Evolutionary conservation across 1,140 invertebrate genomes (phyloP), one percentile per base, ranked within the genome.

Genomic region (Pteromalus puparum): DNA sequence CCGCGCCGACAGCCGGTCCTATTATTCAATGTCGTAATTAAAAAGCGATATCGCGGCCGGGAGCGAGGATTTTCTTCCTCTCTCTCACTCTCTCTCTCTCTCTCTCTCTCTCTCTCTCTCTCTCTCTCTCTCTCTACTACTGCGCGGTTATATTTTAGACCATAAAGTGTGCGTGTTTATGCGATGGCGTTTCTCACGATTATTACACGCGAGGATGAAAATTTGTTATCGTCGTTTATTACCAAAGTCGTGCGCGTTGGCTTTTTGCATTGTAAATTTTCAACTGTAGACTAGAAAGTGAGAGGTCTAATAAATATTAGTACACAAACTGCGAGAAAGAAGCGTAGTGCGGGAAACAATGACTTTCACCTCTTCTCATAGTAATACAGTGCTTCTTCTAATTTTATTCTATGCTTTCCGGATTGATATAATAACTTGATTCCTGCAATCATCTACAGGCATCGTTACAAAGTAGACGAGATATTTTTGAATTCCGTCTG

Each of bases 371-470:
- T 61, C 21, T 61, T n/a, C 53, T 61, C 53, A 21, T n/a, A 61
- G 53, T 61, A 61, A 61, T n/a, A n/a, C 53, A n/a, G 53, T n/a
- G 53, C 18, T 61, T n/a, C 18, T 61, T 18, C 0, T n/a, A 5
- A n/a, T 61, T 61, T n/a, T n/a, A 61, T 61, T n/a, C 53, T 9
- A 21, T 1, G n/a, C 6, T 61, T 61, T n/a, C 53, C 53, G 18
- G 53, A 61, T 61, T 61, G 53, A 61, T 61, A 61, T 61, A 61
- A 61, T 61, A 61, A 61, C 53, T 61, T n/a, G 53, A 61, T 61
- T 61, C 46, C 53, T 4, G 53, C 53, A 21, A 61, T 61, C 53
- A 61, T 6, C 53, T n/a, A n/a, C 18, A 21, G 15, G 18, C 21
- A 21, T 61, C 21, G 53, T 21, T 48, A 48, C 4, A 61, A 61